Percentiles rank a stretch among this genome's conserved stretches.
phyloP scores from a whole-genome alignment of 2,113 vertebrate species.

The Meriones unguiculatus region DNA sequence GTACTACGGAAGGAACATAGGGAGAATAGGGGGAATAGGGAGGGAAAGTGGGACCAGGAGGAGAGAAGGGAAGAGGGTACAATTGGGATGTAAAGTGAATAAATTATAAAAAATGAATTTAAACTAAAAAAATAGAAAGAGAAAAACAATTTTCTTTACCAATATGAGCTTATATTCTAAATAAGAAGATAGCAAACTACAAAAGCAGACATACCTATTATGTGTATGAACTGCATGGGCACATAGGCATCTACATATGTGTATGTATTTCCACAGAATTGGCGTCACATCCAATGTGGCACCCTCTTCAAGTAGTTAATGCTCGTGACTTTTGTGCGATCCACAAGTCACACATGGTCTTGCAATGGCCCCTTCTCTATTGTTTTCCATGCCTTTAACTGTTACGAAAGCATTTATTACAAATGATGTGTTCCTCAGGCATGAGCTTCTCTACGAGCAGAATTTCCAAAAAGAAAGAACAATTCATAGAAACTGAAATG shows the following conservation, averaged over 20 bases:
- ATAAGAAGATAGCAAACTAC: not conserved
- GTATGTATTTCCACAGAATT: not conserved
- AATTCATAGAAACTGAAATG: not conserved
- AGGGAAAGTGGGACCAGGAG: no score
- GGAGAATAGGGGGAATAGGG: no score
- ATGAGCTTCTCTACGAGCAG: not conserved
- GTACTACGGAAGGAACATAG: no score
- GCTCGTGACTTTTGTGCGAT: not conserved
- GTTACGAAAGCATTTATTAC: not conserved
- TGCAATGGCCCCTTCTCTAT: not conserved
- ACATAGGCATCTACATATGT: not conserved
- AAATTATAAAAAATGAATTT: no score
- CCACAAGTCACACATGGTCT: not conserved
- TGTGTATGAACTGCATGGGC: not conserved
- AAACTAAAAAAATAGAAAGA: not conserved
- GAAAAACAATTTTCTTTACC: not conserved
- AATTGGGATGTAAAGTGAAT: no score
- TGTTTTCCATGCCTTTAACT: not conserved
- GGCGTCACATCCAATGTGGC: not conserved
- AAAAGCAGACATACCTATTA: not conserved
- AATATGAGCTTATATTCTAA: not conserved
- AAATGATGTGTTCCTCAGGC: not conserved
- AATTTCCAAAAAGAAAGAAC: constrained; percentile 3
- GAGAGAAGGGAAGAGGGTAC: no score
- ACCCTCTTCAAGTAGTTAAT: not conserved